Base-by-base conservation (phyloP, 2,113 vertebrate genomes). In the Dendropsophus ebraccatus region DNA sequence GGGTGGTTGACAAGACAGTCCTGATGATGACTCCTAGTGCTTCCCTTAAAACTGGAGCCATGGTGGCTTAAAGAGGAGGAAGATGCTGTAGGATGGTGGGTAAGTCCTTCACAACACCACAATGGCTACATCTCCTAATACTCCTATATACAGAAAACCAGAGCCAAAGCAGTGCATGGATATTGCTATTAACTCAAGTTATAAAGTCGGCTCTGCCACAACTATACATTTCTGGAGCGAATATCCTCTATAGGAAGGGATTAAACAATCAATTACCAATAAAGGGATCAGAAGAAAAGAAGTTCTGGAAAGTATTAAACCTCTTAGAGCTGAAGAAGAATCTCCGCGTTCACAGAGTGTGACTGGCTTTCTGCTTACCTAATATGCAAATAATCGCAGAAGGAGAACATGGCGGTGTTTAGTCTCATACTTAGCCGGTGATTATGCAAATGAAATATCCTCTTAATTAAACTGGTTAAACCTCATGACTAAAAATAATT, bases 381-480 rank as follows among this genome's bases (percentile, higher is more conserved):
- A 62, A 80, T 45, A 80, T 56, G 78, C 23, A 80, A 65, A 80
- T 45, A 16, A n/a, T 25, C 77, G 25, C 32, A 60, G 28, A 77
- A 16, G 19, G 32, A 80, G 77, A 80, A 62, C 37, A 80, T 28
- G 35, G 62, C 28, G 23, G 21, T 80, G 56, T 62, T 41, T 80
- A 62, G 54, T 80, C 23, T 25, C 56, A 62, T 62, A 60, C 78
- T 80, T 80, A 47, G 78, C 37, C 16, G 35, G 78, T 62, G 78
- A 80, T 80, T 80, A 80, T 80, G 56, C 78, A 80, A 80, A 80
- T 80, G 9, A 62, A 47, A 80, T 80, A 62, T 80, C 58, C 56
- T 47, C 56, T 80, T 80, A 62, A 80, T 62, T 80, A 80, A 80
- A 62, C 78, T 28, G n/a, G 56, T 45, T 80, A 62, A 60, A 80